Evolutionary conservation across 2,888 invertebrate species (phyloP).

Genomic region (Sesamia inferens): DNA sequence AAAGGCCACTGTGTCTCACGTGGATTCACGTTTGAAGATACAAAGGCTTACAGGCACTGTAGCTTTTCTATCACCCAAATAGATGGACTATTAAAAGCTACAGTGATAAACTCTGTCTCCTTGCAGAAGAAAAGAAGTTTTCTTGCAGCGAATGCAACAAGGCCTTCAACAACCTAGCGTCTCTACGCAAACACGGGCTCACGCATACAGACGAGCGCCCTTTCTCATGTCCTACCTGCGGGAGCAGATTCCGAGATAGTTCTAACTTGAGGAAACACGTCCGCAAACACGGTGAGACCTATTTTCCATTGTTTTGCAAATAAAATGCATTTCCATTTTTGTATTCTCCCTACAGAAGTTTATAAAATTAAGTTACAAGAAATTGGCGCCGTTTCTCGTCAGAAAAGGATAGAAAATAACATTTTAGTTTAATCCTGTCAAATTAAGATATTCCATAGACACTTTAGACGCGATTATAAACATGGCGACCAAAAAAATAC

Average conservation of each 20-base stretch:
- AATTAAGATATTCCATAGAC: too few species aligned
- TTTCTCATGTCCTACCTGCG: slow-evolving; percentile 90
- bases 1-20: too few species aligned
- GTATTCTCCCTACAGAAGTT: not conserved
- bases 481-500: too few species aligned
- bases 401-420: too few species aligned
- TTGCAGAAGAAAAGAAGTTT: slow-evolving; percentile 87
- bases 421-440: too few species aligned
- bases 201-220: slow-evolving; percentile 92
- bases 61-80: too few species aligned
- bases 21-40: not conserved
- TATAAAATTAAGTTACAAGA: not conserved
- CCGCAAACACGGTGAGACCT: slow-evolving; percentile 77
- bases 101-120: not conserved
- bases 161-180: slow-evolving; percentile 90
- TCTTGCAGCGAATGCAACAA: slow-evolving; percentile 91
- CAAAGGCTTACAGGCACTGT: not conserved
- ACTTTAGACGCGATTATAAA: too few species aligned
- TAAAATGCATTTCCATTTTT: not conserved
- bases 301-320: not conserved
- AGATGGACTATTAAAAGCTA: not conserved
- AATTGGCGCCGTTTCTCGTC: too few species aligned
- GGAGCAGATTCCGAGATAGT: slow-evolving; percentile 90
- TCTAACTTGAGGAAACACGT: slow-evolving; percentile 93
- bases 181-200: slow-evolving; percentile 90